Evolutionary conservation across 1,140 invertebrate species (phyloP), one percentile per base, ranked within the genome.

Genomic region (Sminthurides bifidus): DNA sequence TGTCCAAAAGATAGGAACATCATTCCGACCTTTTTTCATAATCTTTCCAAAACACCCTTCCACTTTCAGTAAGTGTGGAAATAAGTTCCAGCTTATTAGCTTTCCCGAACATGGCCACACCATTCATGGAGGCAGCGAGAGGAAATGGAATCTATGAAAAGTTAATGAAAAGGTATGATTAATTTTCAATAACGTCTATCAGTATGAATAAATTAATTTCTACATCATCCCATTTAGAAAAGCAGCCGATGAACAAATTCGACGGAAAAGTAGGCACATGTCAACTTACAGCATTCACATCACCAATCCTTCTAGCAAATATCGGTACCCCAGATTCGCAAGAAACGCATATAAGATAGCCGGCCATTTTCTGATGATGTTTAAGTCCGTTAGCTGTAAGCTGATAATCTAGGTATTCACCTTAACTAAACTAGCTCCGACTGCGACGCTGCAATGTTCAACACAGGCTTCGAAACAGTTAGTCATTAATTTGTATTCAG

Each of bases 61-160:
- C 78, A 65, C 85, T 81, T 45, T 81, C 75, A 40, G 81, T 80
- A 44, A 77, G 69, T 0, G 83, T 82, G 23, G 76, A 76, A 31
- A 81, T 67, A 5, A 89, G 67, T 61, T 77, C 72, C 35, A 84
- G 75, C 35, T 79, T 76, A 52, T 84, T 79, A 2, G 80, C 80
- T 66, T 82, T 83, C 1, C 83, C 77, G 72, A 85, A 88, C 78
- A 88, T 83, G 60, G 87, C 83, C n/a, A 87, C 79, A 5, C 84
- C 84, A 75, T 87, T 87, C 21, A 88, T 66, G 2, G 83, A 84
- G n/a, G 83, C 85, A 54, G 85, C 77, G 46, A 82, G 77, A 23
- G 84, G 82, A 70, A 86, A 87, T 5, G 83, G 80, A 56, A 87
- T 72, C 84, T 87, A 65, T 23, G 76, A 77, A 52, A 49, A 19